Evolutionary conservation across 2,113 vertebrate species (phyloP).

Genomic region (Megaleporinus macrocephalus): DNA sequence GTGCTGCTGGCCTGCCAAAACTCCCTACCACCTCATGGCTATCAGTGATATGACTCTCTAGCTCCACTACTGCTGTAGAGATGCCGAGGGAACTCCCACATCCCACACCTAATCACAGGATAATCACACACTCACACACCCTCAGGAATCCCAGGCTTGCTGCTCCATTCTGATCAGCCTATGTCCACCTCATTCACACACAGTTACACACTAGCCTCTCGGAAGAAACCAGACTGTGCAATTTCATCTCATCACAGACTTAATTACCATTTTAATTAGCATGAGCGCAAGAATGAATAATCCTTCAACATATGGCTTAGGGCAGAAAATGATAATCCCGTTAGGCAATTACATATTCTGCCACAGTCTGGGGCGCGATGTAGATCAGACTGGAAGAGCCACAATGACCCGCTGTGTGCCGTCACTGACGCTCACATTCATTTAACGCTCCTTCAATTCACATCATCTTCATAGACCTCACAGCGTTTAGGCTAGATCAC

Average conservation of each 20-base stretch:
- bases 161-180: not conserved
- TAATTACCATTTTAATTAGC: conserved; percentile 76
- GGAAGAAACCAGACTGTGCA: conserved; percentile 23
- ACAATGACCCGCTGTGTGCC: conserved; percentile 14
- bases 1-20: too few relatives aligned
- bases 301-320: conserved; percentile 67
- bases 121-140: not conserved
- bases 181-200: not conserved
- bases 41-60: too few relatives aligned
- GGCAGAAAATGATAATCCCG: conserved; percentile 72
- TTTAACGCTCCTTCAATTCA: not conserved
- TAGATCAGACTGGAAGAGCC: conserved; percentile 58
- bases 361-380: conserved; percentile 59
- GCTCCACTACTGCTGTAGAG: not conserved
- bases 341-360: conserved; percentile 66
- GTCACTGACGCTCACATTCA: conserved; percentile 11
- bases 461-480: conserved; percentile 19
- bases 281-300: conserved; percentile 67
- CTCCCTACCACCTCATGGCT: too few relatives aligned
- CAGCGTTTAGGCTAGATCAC: conserved; percentile 5
- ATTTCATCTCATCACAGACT: conserved; percentile 50
- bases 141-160: conserved; percentile 10
- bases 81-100: not conserved
- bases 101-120: not conserved
- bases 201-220: not conserved